Conservation (phyloP, 2,797 vertebrate genomes). For the Sebastolobus altivelis region DNA sequence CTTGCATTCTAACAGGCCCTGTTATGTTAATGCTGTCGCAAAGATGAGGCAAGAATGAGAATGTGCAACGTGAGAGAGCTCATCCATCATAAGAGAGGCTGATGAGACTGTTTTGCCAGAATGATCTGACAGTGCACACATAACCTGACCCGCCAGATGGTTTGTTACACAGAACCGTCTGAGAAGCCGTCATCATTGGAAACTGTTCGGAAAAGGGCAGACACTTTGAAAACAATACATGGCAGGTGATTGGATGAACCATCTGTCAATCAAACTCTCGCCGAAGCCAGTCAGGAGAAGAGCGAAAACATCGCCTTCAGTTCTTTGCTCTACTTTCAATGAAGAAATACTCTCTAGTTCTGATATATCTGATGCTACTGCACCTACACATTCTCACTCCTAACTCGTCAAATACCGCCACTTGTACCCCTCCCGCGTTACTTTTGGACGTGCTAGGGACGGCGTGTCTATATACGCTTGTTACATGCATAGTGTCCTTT, state of each 20-base stretch:
- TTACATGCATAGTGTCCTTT: too few relatives aligned
- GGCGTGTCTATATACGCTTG: too few relatives aligned
- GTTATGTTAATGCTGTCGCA: constrained; percentile 59
- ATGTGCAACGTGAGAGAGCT: constrained; percentile 26
- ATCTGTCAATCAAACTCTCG: too few relatives aligned
- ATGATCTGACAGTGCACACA: not conserved
- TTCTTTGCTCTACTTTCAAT: not conserved
- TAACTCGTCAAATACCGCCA: too few relatives aligned
- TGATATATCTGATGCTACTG: not conserved
- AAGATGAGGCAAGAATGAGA: constrained; percentile 29
- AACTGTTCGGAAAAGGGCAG: not conserved
- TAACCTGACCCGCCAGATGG: not conserved
- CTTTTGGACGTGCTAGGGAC: too few relatives aligned
- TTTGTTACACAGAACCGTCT: not conserved
- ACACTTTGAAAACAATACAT: not conserved
- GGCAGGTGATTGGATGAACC: not conserved
- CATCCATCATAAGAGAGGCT: constrained; percentile 36
- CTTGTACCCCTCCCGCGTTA: too few relatives aligned
- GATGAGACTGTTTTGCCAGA: constrained; percentile 37
- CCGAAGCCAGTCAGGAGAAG: too few relatives aligned
- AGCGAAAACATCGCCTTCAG: too few relatives aligned
- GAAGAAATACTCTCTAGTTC: not conserved
- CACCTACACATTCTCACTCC: too few relatives aligned
- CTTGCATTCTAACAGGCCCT: constrained; percentile 55
- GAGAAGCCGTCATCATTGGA: not conserved